phyloP scores from a whole-genome alignment of 2,888 invertebrate genomes.

The Heteromurus nitidus region DNA sequence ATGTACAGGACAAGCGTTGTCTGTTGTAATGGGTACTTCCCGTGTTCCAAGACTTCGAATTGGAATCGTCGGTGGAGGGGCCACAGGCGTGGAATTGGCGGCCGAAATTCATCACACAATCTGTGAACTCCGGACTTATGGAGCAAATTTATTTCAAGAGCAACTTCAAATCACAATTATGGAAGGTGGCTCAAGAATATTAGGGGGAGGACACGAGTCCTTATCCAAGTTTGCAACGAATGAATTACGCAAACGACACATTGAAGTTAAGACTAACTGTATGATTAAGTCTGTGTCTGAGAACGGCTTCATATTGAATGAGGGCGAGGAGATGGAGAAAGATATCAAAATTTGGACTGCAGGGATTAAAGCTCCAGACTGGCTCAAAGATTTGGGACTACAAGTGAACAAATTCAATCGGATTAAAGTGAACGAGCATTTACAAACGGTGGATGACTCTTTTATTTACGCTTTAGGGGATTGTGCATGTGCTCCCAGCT shows the following conservation, averaged over 20 bases:
- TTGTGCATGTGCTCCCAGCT: constrained; percentile 55
- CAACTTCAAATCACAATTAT: constrained; percentile 68
- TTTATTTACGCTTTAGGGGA: constrained; percentile 65
- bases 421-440: constrained; percentile 59
- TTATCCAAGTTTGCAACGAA: constrained; percentile 60
- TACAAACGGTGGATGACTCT: constrained; percentile 60
- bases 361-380: constrained; percentile 68
- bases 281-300: constrained; percentile 58
- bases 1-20: constrained; percentile 52
- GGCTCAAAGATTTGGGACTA: constrained; percentile 61
- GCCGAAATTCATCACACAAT: constrained; percentile 69
- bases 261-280: constrained; percentile 56
- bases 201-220: constrained; percentile 50
- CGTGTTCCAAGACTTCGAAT: constrained; percentile 63
- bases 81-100: constrained; percentile 68
- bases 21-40: constrained; percentile 54
- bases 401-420: constrained; percentile 55
- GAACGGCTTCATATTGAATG: constrained; percentile 57
- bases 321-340: constrained; percentile 49
- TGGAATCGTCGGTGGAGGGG: constrained; percentile 67
- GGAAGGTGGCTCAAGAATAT: constrained; percentile 61
- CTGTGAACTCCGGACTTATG: constrained; percentile 56
- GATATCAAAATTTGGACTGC: constrained; percentile 71
- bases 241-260: constrained; percentile 56
- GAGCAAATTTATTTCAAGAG: constrained; percentile 61